Base-by-base conservation (phyloP, 2,888 invertebrate species). In the Drosophila imparisetae region DNA sequence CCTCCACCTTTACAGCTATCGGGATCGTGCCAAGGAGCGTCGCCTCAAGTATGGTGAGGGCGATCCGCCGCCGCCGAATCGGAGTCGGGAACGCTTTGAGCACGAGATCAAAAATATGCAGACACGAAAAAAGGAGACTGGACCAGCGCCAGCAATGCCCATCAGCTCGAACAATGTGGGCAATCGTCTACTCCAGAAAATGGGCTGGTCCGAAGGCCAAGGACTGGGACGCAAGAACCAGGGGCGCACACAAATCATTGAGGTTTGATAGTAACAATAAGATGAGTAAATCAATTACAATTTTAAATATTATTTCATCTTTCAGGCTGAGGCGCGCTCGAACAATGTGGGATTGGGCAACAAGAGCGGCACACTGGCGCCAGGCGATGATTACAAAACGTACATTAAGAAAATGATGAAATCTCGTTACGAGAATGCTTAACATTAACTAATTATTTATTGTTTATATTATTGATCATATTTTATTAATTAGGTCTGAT, bases 131-230 rank as follows among this genome's bases (percentile, higher is more conserved):
- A 81, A 86, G 38, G 83, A 93, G 87, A 32, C 27, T 2, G 65
- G 53, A 1, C 93, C 86, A 90, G 92, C 89, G 7, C 91, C 93
- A 1, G 86, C 91, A 15, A 72, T 91, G 86, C 93, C 93, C 10
- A 94, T 98, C 89, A 94, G 97, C 83, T 95, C 97, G 0, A 98
- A 97, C 81, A 98, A 98, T 86, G 97, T 99, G 69, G 99, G 99
- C 10, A 99, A 97, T 91, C 96, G 98, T 91, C 94, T 99, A 92
- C 93, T 99, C 76, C 98, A 99, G 93, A 98, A 98, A 93, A 99
- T 99, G 99, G 99, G 99, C 6, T 99, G 99, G 99, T 96, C 96
- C 8, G 98, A 98, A 92, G 99, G 99, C 0, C 96, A 97, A 94
- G 99, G 99, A 0, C 94, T 99, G 29, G 99, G 99, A 0, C 97